Conservation (phyloP, 2,113 vertebrate species). For the Dasyornis broadbenti region DNA sequence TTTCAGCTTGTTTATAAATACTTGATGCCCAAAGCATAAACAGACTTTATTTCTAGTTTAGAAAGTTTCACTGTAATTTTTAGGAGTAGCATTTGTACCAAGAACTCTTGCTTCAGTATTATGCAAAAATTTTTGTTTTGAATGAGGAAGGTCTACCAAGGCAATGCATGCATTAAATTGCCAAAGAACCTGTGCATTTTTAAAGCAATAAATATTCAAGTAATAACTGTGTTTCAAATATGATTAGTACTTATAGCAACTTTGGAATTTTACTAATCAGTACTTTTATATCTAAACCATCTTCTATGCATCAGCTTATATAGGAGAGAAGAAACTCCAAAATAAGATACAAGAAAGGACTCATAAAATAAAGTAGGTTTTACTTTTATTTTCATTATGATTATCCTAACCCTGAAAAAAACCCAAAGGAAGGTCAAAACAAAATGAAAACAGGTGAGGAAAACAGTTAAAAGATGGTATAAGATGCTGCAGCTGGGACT, state of each 20-base stretch:
- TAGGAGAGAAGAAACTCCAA: neutral
- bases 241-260: neutral
- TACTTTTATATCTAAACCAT: neutral
- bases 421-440: neutral
- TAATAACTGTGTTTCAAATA: neutral
- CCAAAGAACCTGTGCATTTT: neutral
- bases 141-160: neutral
- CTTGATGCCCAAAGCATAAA: neutral
- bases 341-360: neutral
- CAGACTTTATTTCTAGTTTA: neutral
- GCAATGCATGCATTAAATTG: neutral
- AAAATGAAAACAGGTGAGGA: constrained; percentile 17
- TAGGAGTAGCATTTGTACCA: neutral
- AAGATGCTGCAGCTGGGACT: constrained; percentile 38
- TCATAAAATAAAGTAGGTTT: constrained; percentile 40
- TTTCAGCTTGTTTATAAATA: neutral
- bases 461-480: constrained; percentile 24
- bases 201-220: neutral
- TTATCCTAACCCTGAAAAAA: constrained; percentile 17
- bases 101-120: neutral
- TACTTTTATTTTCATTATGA: constrained; percentile 45
- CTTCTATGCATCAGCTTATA: neutral
- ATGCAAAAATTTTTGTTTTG: neutral
- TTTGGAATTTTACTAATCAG: neutral
- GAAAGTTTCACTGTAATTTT: neutral